Conservation (phyloP, 1,140 invertebrate species). For the Papilio glaucus region DNA sequence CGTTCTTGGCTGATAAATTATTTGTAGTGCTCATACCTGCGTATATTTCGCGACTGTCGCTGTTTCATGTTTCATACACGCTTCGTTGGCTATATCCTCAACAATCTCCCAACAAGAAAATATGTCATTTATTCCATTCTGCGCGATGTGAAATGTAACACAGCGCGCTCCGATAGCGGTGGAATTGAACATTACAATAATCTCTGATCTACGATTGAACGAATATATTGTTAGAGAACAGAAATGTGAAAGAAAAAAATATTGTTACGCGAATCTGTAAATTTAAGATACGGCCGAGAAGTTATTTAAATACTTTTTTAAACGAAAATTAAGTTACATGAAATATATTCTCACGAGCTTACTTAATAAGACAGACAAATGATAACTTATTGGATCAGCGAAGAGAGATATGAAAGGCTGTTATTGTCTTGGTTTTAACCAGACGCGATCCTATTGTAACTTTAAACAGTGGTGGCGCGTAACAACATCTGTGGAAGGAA, state of each 20-base stretch:
- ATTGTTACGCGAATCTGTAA: background rate
- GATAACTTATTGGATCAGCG: no score
- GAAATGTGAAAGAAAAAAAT: background rate
- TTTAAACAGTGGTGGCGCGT: no score
- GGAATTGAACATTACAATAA: slow-evolving; percentile 13
- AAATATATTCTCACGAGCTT: no score
- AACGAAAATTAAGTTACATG: no score
- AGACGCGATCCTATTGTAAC: no score
- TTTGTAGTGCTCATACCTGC: background rate
- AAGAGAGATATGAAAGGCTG: no score
- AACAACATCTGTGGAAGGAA: no score
- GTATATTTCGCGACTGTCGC: background rate
- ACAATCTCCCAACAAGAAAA: slow-evolving; percentile 20
- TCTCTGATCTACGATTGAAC: background rate
- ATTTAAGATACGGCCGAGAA: background rate
- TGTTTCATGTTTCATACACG: slow-evolving; percentile 1
- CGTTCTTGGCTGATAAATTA: background rate
- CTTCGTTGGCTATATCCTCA: slow-evolving; percentile 17
- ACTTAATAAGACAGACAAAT: no score
- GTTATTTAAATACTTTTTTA: no score
- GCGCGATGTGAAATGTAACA: background rate
- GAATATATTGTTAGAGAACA: background rate
- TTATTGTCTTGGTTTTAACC: no score
- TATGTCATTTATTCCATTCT: slow-evolving; percentile 19
- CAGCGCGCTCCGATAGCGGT: background rate